These are phyloP conservation scores for Adineta ricciae DNA, from an alignment of 2,888 invertebrate species.

Conservation along the genomic window DNA sequence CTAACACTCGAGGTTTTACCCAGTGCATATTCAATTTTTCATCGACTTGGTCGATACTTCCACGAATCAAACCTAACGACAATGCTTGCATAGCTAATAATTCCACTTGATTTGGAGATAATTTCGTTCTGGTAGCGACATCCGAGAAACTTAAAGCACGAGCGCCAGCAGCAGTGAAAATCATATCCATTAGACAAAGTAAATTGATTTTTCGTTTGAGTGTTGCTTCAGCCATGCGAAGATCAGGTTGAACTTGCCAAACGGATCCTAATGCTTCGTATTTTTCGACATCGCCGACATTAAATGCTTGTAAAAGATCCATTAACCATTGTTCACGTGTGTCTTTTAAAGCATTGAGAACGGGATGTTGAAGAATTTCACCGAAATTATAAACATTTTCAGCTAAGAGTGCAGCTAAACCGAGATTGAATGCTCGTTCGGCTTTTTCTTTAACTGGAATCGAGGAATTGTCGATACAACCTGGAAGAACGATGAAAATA, in stretches of 20 bases:
- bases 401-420: conserved; percentile 82
- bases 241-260: conserved; percentile 71
- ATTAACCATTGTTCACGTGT: conserved; percentile 67
- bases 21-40: conserved; percentile 67
- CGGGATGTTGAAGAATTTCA: conserved; percentile 82
- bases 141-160: conserved; percentile 32
- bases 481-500: not conserved
- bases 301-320: conserved; percentile 60
- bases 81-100: conserved; percentile 92
- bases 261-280: conserved; percentile 57
- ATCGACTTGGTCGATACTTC: conserved; percentile 80
- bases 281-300: conserved; percentile 58
- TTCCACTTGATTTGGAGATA: conserved; percentile 66
- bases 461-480: conserved; percentile 28
- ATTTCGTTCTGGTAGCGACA: conserved; percentile 27
- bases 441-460: conserved; percentile 41
- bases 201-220: conserved; percentile 84
- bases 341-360: conserved; percentile 68
- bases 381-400: conserved; percentile 92
- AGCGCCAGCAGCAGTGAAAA: conserved; percentile 22
- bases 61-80: conserved; percentile 80
- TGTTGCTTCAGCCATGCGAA: conserved; percentile 65
- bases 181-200: conserved; percentile 79
- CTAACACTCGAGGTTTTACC: conserved; percentile 73
- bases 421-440: conserved; percentile 71